phyloP scores from a whole-genome alignment of 2,113 vertebrate species.

The Scortum barcoo region DNA sequence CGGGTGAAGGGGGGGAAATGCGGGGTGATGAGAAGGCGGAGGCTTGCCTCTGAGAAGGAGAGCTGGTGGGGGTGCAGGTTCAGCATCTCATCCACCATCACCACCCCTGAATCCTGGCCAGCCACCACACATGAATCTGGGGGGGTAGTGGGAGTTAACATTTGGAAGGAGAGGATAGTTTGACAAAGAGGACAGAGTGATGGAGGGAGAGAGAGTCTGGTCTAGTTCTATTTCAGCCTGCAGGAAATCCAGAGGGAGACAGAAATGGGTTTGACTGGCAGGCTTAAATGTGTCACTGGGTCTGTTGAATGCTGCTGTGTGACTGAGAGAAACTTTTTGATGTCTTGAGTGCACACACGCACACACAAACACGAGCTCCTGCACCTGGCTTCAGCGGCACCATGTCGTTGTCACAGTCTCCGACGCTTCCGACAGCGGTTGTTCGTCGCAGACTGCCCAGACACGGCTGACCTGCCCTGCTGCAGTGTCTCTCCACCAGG shows the following conservation, averaged over 20 bases:
- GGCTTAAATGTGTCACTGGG: constrained; percentile 54
- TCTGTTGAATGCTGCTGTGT: constrained; percentile 20
- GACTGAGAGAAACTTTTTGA: constrained; percentile 2
- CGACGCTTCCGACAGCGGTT: constrained; percentile 70
- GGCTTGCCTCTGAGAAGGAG: constrained; percentile 86
- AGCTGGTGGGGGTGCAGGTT: constrained; percentile 81
- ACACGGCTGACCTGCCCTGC: constrained; percentile 70
- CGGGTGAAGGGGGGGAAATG: constrained; percentile 77
- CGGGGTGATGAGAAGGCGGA: constrained; percentile 81
- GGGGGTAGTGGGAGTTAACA: neutral
- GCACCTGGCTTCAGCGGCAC: constrained; percentile 85
- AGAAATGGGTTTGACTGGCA: constrained; percentile 44
- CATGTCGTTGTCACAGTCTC: constrained; percentile 82
- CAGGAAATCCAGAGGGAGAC: constrained; percentile 30
- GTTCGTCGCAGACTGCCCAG: constrained; percentile 75
- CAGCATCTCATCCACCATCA: constrained; percentile 85
- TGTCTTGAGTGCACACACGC: constrained; percentile 15
- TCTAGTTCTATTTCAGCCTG: constrained; percentile 56
- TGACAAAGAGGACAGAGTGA: constrained; percentile 30
- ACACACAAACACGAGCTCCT: constrained; percentile 23
- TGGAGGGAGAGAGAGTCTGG: neutral
- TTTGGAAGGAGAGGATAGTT: neutral
- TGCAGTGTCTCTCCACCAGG: constrained; percentile 80
- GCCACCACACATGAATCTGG: constrained; percentile 76
- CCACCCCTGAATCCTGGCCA: constrained; percentile 77